phyloP scores from a whole-genome alignment of 1,140 invertebrate genomes.

The Papilio machaon region DNA sequence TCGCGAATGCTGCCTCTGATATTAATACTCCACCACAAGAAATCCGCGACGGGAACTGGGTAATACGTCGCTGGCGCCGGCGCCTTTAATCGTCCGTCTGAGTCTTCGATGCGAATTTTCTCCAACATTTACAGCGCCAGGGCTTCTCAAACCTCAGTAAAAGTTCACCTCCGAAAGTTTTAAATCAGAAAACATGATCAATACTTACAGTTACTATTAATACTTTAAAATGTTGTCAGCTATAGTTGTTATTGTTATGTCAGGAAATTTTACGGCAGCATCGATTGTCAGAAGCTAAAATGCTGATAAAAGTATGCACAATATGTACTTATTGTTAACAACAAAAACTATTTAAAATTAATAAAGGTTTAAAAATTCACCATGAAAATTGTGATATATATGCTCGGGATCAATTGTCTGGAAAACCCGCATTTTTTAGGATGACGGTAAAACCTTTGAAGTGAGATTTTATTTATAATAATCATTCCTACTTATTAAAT shows the following conservation, averaged over 20 bases:
- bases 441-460: no score
- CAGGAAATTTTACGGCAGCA: no score
- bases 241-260: no score
- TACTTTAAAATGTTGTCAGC: background rate
- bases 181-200: background rate
- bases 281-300: no score
- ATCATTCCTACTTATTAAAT: background rate
- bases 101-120: constrained; percentile 74
- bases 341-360: no score
- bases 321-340: no score
- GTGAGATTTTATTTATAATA: no score
- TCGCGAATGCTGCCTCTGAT: constrained; percentile 47
- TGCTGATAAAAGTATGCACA: no score
- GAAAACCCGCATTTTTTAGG: background rate
- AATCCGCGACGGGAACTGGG: constrained; percentile 57
- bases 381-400: no score
- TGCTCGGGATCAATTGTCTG: background rate
- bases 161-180: background rate
- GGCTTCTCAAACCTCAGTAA: constrained; percentile 15
- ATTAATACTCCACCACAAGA: constrained; percentile 54
- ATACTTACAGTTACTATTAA: background rate
- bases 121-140: constrained; percentile 51
- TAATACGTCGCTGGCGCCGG: constrained; percentile 74
- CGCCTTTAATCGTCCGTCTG: constrained; percentile 69
- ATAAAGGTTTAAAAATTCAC: no score